Conservation (phyloP, 2,797 vertebrate species). For the Hippopotamyrus pictus region DNA sequence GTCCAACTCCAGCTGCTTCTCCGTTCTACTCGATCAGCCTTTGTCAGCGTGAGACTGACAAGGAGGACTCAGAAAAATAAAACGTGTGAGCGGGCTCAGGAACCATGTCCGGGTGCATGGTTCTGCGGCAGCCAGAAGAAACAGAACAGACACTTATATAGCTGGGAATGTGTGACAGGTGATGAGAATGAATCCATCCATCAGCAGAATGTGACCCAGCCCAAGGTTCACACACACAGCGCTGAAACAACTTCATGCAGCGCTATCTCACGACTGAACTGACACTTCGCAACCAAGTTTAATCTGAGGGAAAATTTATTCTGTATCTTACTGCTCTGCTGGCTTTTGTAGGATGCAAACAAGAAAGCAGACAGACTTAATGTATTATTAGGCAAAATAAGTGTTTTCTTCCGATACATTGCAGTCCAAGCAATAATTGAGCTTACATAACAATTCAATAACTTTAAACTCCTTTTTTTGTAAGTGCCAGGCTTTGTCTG, state of each 20-base stretch:
- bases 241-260: neutral
- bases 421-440: neutral
- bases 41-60: neutral
- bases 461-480: neutral
- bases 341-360: neutral
- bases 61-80: neutral
- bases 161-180: neutral
- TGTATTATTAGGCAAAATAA: slow-evolving; percentile 1
- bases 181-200: neutral
- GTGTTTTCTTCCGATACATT: neutral
- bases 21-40: neutral
- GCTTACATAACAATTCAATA: slow-evolving; percentile 6
- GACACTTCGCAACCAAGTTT: neutral
- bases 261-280: neutral
- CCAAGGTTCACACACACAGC: neutral
- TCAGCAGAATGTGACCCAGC: neutral
- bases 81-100: neutral
- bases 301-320: neutral
- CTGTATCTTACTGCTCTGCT: neutral
- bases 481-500: neutral
- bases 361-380: neutral
- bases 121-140: neutral
- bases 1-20: neutral
- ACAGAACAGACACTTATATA: neutral
- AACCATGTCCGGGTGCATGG: neutral